A percentile compares a stretch with the other conserved stretches of the same genome.
phyloP scores from a whole-genome alignment of 2,797 vertebrate species.

The Lates japonicus region DNA sequence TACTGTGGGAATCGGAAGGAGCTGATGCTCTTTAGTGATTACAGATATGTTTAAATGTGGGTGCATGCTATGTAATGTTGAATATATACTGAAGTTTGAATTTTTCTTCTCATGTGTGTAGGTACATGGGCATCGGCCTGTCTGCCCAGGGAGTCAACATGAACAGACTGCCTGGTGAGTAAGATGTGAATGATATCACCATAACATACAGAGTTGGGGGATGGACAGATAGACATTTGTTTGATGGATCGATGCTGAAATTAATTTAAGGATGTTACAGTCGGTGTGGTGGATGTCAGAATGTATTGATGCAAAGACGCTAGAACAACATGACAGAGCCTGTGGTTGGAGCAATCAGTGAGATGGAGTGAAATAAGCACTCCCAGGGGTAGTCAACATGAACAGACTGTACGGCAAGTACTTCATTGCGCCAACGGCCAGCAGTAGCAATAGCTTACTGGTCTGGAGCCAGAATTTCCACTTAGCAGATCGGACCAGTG shows the following conservation, averaged over 20 bases:
- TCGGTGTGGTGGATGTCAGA: neutral
- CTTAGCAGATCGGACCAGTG: conserved; percentile 11
- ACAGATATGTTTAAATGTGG: neutral
- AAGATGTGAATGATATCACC: conserved; percentile 17
- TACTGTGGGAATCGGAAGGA: neutral
- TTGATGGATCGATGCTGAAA: conserved; percentile 12
- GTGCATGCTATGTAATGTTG: neutral
- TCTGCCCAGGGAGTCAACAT: conserved; percentile 99
- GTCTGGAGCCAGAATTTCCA: conserved; percentile 46
- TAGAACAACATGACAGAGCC: neutral
- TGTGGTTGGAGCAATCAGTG: conserved; percentile 17
- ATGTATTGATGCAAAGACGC: neutral
- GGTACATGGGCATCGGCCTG: conserved; percentile 99
- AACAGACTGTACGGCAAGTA: conserved; percentile 10
- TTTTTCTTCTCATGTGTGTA: conserved; percentile 76
- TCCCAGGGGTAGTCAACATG: conserved; percentile 44
- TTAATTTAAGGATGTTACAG: conserved; percentile 19
- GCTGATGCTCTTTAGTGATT: neutral
- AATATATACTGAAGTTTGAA: neutral
- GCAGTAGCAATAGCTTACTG: conserved; percentile 22
- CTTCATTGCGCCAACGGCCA: conserved; percentile 22
- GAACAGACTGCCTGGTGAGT: conserved; percentile 99
- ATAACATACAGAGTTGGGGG: neutral
- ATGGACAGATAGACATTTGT: neutral
- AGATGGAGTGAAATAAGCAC: conserved; percentile 36